Evolutionary conservation across 2,888 invertebrate species (phyloP).

Genomic region (Coelogynopora nodosa): DNA sequence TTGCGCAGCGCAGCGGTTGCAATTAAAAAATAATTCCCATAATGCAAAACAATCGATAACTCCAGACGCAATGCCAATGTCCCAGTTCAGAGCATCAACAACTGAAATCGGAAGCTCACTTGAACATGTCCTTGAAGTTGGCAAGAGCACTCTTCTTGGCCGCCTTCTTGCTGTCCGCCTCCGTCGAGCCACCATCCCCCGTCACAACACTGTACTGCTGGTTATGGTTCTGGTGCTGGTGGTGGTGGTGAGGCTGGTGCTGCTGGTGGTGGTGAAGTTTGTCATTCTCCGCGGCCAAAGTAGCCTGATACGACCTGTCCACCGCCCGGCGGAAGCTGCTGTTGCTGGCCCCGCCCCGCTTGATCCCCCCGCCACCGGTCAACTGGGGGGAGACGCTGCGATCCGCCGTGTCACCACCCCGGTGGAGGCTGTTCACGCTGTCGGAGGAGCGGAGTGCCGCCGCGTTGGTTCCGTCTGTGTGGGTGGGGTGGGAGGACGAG

Average conservation of each 20-base stretch:
- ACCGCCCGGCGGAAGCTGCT: conserved; percentile 1
- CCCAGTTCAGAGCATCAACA: not conserved
- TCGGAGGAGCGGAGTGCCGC: not conserved
- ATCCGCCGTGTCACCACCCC: not conserved
- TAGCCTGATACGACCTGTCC: not conserved
- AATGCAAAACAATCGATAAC: too few relatives aligned
- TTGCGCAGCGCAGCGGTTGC: too few relatives aligned
- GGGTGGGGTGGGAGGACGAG: too few relatives aligned
- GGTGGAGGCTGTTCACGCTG: not conserved
- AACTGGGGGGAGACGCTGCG: not conserved
- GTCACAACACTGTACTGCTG: not conserved
- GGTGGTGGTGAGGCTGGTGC: not conserved
- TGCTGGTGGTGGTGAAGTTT: not conserved
- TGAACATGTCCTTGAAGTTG: conserved; percentile 12
- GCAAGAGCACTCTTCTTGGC: conserved; percentile 2
- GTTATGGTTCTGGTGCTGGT: not conserved
- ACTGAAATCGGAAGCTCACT: not conserved
- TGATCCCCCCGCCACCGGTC: not conserved
- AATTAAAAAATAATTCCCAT: too few relatives aligned
- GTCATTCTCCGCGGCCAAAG: not conserved
- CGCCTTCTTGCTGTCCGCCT: not conserved
- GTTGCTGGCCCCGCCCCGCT: conserved; percentile 2
- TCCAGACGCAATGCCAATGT: too few relatives aligned
- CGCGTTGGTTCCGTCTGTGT: too few relatives aligned
- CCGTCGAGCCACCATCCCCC: not conserved